Base-by-base conservation (phyloP, 2,797 vertebrate species). In the Myotis daubentonii region DNA sequence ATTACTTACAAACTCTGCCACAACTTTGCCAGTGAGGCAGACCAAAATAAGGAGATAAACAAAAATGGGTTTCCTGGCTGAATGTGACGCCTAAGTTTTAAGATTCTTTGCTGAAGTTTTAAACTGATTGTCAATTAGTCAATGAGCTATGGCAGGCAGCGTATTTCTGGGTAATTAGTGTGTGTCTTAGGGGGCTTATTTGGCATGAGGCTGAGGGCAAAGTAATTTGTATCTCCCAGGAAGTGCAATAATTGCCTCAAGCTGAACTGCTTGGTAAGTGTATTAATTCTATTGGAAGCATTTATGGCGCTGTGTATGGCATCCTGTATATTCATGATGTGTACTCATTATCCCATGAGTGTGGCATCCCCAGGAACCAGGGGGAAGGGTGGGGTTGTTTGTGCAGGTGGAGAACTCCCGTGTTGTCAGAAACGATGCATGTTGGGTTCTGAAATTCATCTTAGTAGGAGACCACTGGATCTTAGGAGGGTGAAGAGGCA, bases 121-220 rank as follows among this genome's bases (percentile, higher is more conserved):
- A 89, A 82, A 20, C 95, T 44, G 51, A 88, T 51, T 97, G 62
- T 97, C 92, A 93, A 91, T 94, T 96, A 97, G 81, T 95, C 97
- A 96, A 93, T 97, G 96, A 97, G 95, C 95, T 97, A 97, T 96
- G 96, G n/a, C 96, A 97, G 47, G 36, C 25, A 79, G 71, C 82
- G 84, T 75, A 41, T 86, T 94, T 97, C 96, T 96, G 90, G 90
- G 96, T 97, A 97, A 97, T 72, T 84, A 95, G 96, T 87, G 80
- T 41, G 95, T 91, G 93, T 94, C 92, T 71, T 96, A 93, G 76
- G 92, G 95, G 96, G 95, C 92, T 96, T 97, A 97, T 97, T 96
- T 96, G 97, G 94, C 97, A 97, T 96, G 96, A 97, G 97, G 76
- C 95, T 96, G 91, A 97, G 96, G 97, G 97, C 96, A 97, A 95